Base-by-base conservation (phyloP, 1,140 invertebrate species). In the Lepidotrigona ventralis region DNA sequence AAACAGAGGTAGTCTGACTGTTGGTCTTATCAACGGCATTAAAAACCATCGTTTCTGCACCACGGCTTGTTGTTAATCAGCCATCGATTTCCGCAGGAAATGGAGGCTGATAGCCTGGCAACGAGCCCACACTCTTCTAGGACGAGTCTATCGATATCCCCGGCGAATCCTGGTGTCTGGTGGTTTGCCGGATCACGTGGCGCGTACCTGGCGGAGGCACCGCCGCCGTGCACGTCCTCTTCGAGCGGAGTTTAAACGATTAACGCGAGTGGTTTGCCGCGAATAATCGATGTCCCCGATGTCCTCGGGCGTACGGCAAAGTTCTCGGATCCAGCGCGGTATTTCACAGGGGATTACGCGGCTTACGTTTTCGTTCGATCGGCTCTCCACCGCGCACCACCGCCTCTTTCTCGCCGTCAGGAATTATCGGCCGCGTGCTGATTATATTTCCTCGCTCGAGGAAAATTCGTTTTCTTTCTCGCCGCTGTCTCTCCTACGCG, bases 211-310 rank as follows among this genome's bases (percentile, higher is more conserved):
- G 75, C 79, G 75, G 76, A 76, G 66, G 75, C 58, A 81, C 58
- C 14, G 17, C 14, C 51, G 53, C 33, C 63, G 83, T 70, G 74
- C 71, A 60, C 74, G 85, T 88, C 56, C 84, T 83, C 76, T 84
- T 83, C 66, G 70, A 84, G 85, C 84, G 75, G 90, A 89, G 89
- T 90, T 91, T 90, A 83, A 91, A 92, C 89, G 91, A 92, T 92
- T 92, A 92, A 90, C 88, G 89, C 87, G 87, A 84, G 88, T 82
- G 91, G 91, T 92, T 92, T 82, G 89, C 91, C 88, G 86, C 89
- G 91, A 92, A 91, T 93, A 93, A 93, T 93, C 90, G 91, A 92
- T 91, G 91, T 91, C 87, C 90, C 77, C 86, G 88, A 86, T 91
- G 86, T 88, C 84, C 86, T 89, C 85, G 79, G 81, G 78, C 85